Conservation (phyloP, 92 coral and sea anemone genomes). For the Bergia puertoricense region DNA sequence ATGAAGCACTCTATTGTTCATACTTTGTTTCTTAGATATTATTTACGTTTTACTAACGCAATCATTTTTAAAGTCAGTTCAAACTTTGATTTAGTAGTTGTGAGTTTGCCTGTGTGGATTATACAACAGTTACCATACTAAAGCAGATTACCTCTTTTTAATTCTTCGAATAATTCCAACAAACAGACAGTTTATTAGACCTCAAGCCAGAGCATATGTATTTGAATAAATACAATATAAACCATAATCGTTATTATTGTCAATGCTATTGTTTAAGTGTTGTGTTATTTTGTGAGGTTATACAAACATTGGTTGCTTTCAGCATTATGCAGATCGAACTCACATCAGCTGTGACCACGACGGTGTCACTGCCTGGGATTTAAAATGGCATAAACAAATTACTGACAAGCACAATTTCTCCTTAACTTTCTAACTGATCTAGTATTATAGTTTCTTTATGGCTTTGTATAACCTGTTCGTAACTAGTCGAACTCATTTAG, state of each 20-base stretch:
- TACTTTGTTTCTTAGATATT: background rate
- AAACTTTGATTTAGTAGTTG: background rate
- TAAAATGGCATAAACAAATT: background rate
- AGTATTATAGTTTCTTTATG: background rate
- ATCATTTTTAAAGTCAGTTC: background rate
- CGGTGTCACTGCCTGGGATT: background rate
- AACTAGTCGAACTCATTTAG: background rate
- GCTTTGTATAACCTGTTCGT: background rate
- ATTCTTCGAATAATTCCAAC: background rate
- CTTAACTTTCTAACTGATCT: background rate
- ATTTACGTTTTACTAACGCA: background rate
- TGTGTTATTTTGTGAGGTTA: background rate
- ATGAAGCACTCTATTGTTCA: background rate
- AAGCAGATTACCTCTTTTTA: background rate
- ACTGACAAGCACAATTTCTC: background rate
- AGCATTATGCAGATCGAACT: slow-evolving; percentile 11
- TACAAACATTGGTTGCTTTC: background rate
- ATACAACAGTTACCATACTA: background rate
- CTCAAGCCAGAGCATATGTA: background rate
- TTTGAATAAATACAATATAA: background rate
- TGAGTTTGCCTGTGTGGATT: background rate
- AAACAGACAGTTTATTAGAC: background rate
- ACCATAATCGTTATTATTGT: background rate
- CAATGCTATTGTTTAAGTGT: background rate
- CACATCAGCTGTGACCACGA: background rate